Conservation (phyloP, 2,113 vertebrate species). For the Saguinus midas region DNA sequence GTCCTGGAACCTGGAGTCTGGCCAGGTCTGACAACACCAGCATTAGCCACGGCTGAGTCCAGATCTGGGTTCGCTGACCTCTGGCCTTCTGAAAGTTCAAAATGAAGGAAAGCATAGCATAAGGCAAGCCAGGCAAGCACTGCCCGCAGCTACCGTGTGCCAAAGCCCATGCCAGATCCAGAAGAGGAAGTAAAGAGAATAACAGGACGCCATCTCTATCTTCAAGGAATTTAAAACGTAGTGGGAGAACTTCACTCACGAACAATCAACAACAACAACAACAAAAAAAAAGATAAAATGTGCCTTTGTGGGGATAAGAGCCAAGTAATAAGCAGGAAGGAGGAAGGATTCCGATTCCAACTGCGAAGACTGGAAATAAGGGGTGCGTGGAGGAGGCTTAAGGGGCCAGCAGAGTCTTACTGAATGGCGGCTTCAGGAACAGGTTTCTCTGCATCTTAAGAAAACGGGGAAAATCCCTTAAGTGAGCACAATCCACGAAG, state of each 20-base stretch:
- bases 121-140: neutral
- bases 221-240: neutral
- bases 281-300: neutral
- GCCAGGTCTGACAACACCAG: neutral
- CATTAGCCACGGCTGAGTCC: neutral
- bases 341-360: too few relatives aligned
- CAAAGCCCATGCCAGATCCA: neutral
- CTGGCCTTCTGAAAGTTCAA: neutral
- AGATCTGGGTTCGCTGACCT: neutral
- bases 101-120: neutral
- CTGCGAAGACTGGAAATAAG: neutral
- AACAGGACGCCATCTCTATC: rapidly evolving
- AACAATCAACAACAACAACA: neutral
- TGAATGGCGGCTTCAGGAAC: neutral
- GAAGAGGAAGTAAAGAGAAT: neutral
- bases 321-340: neutral
- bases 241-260: neutral
- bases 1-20: neutral
- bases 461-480: neutral
- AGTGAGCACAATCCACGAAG: neutral
- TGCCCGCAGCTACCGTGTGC: neutral
- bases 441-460: neutral
- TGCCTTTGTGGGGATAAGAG: neutral
- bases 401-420: neutral
- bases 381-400: too few relatives aligned